Base-by-base conservation (phyloP, 2,113 vertebrate species). In the Xiphophorus couchianus region DNA sequence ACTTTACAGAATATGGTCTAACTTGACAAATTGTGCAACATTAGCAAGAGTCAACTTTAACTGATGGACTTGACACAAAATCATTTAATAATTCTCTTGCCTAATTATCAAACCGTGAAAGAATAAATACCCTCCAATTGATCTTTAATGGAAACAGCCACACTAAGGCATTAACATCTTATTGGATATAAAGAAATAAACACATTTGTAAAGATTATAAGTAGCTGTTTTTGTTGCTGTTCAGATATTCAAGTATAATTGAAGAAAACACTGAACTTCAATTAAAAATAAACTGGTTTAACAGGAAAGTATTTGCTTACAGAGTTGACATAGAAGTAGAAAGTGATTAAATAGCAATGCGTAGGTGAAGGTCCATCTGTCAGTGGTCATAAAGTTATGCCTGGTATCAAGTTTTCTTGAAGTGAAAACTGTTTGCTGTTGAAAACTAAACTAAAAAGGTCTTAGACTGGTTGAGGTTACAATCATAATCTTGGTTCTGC, bases 401-500 rank as follows among this genome's bases (percentile, higher is more conserved):
- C 51, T 58, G 51, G 51, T n/a, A 58, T n/a, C 9, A 58, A n/a
- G 22, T 22, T 54, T 25, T 54, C 31, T 64, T 33, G 35, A 64
- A 25, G 13, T 13, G 19, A 42, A 66, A 37, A 33, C 11, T 39
- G 33, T 22, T 17, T 29, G 19, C 28, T 14, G 29, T 17, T 22
- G 31, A 64, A 30, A 64, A 64, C 17, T 63, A 12, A 30, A 37
- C 3, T 27, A 13, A 61, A 44, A 64, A 42, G 22, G 28, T 9
- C 28, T 67, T n/a, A 58, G 51, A 42, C 19, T n/a, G 22, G 37
- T 27, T 27, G 67, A n/a, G 7, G 22, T 67, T 15, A 6, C 29
- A 27, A 54, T 51, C 22, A 25, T 67, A 68, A 68, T 72, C 48
- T 62, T 42, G 14, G 62, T 77, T 68, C 44, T 63, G 70, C 37